Conservation (phyloP, 92 coral and sea anemone species). For the Palythoa heliodiscus region DNA sequence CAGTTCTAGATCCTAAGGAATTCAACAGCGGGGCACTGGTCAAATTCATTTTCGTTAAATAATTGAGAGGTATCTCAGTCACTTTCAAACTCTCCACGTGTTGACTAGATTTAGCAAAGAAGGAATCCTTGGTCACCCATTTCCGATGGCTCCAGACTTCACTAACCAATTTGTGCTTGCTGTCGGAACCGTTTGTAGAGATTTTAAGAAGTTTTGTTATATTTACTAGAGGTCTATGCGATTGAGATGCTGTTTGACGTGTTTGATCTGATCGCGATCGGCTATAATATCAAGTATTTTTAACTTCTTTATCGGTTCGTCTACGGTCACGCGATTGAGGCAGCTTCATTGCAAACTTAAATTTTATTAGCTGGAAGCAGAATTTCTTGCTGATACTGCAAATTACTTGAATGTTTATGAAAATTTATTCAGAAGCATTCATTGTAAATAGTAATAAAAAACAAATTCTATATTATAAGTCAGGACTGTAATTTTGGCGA, state of each 20-base stretch:
- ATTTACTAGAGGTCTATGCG: conserved; percentile 18
- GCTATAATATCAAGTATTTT: background rate
- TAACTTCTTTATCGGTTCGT: background rate
- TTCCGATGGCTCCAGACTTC: background rate
- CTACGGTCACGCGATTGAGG: conserved; percentile 33
- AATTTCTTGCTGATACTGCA: background rate
- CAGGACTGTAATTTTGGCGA: background rate
- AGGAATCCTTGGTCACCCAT: background rate
- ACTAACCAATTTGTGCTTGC: background rate
- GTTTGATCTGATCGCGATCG: background rate
- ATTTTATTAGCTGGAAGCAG: background rate
- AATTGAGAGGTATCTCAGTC: background rate
- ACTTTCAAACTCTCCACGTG: background rate
- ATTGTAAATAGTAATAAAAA: conserved; percentile 8
- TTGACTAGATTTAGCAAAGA: background rate
- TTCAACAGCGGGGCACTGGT: conserved; percentile 10
- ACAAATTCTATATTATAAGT: background rate
- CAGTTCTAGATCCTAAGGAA: conserved; percentile 37
- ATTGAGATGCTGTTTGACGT: background rate
- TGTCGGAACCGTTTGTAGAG: background rate
- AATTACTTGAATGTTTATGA: background rate
- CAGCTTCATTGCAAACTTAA: background rate
- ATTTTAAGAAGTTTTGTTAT: background rate
- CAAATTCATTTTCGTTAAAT: conserved; percentile 5
- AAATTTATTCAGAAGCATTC: background rate